Evolutionary conservation across 2,888 invertebrate genomes (phyloP).

Genomic region (Petrolisthes cinctipes): DNA sequence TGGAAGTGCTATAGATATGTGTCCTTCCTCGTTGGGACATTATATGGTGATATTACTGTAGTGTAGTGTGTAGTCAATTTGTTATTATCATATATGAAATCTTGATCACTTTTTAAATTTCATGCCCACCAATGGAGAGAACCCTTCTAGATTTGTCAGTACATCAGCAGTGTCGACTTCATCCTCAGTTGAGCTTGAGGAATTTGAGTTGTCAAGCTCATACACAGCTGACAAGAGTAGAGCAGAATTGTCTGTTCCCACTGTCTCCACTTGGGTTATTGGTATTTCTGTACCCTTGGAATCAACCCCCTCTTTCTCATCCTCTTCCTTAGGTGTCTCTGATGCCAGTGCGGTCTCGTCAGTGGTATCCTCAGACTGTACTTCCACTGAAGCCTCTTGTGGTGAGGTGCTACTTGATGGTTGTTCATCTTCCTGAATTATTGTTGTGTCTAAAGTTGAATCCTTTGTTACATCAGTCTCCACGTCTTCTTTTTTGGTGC

Average conservation of each 20-base stretch:
- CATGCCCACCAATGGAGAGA: constrained; percentile 32
- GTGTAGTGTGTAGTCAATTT: too few species aligned
- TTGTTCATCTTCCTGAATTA: neutral
- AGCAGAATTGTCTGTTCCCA: neutral
- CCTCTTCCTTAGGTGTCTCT: neutral
- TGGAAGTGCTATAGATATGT: too few species aligned
- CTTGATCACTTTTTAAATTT: constrained; percentile 26
- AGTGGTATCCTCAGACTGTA: neutral
- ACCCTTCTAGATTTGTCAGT: constrained; percentile 35
- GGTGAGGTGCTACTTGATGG: neutral
- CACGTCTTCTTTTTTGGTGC: neutral
- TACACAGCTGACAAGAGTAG: neutral
- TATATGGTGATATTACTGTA: too few species aligned
- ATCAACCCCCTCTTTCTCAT: neutral
- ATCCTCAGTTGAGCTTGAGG: constrained; percentile 19
- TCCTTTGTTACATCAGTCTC: neutral
- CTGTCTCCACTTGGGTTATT: neutral
- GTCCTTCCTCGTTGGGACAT: too few species aligned
- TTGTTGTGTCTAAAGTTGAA: neutral
- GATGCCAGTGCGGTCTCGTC: neutral
- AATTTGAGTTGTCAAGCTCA: neutral
- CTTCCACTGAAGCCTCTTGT: constrained; percentile 3
- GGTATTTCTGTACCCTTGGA: neutral
- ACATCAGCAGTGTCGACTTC: neutral
- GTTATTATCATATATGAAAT: neutral